phyloP scores from a whole-genome alignment of 2,113 vertebrate genomes.

The Nanorana parkeri region DNA sequence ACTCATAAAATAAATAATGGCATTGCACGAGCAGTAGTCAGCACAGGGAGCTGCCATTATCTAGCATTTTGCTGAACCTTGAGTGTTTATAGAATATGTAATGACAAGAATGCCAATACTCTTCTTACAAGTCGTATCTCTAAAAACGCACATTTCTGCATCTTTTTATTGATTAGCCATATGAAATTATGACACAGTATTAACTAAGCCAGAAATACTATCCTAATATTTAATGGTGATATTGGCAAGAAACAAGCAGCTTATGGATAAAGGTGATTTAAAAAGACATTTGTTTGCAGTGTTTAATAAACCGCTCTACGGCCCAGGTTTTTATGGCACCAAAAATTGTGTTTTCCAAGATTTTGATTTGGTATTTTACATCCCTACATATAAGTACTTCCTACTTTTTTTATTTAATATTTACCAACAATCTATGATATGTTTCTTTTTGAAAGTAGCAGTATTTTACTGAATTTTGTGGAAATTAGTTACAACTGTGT shows the following conservation, averaged over 20 bases:
- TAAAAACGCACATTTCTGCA: constrained; percentile 24
- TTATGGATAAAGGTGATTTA: background rate
- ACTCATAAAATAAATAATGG: background rate
- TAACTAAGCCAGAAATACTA: constrained; percentile 17
- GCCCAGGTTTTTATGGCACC: background rate
- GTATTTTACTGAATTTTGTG: too few relatives aligned
- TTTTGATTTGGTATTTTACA: too few relatives aligned
- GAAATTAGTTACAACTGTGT: too few relatives aligned
- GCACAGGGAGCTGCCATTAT: background rate
- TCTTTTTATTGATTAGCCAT: constrained; percentile 33
- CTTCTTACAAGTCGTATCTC: background rate
- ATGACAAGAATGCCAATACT: constrained; percentile 22
- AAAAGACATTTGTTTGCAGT: background rate
- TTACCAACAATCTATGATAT: too few relatives aligned
- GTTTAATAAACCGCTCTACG: background rate
- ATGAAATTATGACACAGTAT: constrained; percentile 30
- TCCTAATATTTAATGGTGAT: constrained; percentile 14
- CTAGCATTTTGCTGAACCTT: background rate
- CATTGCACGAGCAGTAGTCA: background rate
- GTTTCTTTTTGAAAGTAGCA: too few relatives aligned
- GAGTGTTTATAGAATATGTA: constrained; percentile 8
- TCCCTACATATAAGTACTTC: too few relatives aligned
- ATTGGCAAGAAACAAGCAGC: constrained; percentile 2
- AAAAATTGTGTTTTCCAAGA: too few relatives aligned
- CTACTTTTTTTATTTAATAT: too few relatives aligned